Base-by-base conservation (phyloP, 2,888 invertebrate genomes). In the Eristalinus aeneus region DNA sequence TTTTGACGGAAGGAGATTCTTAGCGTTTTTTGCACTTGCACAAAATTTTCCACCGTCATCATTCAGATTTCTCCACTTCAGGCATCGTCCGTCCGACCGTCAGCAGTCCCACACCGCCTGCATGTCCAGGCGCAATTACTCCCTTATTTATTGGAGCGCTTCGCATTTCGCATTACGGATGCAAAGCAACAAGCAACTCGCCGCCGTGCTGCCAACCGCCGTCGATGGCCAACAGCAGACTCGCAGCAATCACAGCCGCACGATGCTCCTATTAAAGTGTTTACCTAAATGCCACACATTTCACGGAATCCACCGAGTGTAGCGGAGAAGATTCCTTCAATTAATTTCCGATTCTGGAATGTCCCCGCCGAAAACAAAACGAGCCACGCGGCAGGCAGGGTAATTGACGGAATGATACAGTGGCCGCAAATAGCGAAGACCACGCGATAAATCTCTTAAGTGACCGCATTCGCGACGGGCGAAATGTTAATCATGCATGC, bases 211-310 rank as follows among this genome's bases (percentile, higher is more conserved):
- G 74, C 67, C 63, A 58, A 60, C 67, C 53, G 58, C 34, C 54
- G 74, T 58, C 46, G 20, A 8, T 68, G 67, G 36, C 46, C 56
- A 20, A 60, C 80, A 31, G 80, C 85, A 85, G 76, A 81, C 72
- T 69, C 85, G 81, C 80, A 32, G 84, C 85, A 85, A 81, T 85
- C 72, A 77, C 85, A 85, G 73, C 53, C 65, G 85, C 85, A 85
- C 85, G 85, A 85, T 85, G 76, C 76, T 77, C 76, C 76, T 81
- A 85, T 85, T 85, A 85, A 85, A 81, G 81, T 81, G 76, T 85
- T 85, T 85, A 76, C 76, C 73, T 73, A 68, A 85, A 85, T 85
- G 81, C 85, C 85, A 77, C 85, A 85, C 75, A 85, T 85, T 85
- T 85, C 85, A 85, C 20, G 73, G 76, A 81, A 85, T 81, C 81